Base-by-base conservation (phyloP, 2,113 vertebrate species). In the Oryzias melastigma region DNA sequence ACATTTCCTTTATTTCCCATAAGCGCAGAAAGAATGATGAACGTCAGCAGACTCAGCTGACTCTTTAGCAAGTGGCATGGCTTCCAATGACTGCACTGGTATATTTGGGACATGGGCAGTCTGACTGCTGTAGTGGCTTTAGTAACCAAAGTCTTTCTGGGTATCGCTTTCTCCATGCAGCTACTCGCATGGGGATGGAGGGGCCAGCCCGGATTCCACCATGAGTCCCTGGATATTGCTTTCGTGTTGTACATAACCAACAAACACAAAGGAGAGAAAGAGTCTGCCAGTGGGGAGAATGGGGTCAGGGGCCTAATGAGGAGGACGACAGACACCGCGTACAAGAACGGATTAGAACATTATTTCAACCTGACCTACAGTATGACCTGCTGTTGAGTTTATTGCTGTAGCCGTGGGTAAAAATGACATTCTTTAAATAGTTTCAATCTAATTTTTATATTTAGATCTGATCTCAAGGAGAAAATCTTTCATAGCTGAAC, bases 201-300 rank as follows among this genome's bases (percentile, higher is more conserved):
- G 72, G 71, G 77, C 65, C 73, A 71, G 67, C 47, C 74, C 52
- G 67, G 77, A 87, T 88, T 89, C 77, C 81, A 69, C 72, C 70
- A 58, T 70, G 69, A 87, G 77, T 86, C 87, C 75, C 80, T 69
- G 74, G 68, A 75, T 88, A 87, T 85, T 85, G 67, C 71, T 85
- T 87, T 88, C 81, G 81, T 85, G 80, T 87, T 73, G 76, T 64
- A 84, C 83, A 82, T 82, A 79, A 84, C 72, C 64, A 44, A 70
- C 66, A 58, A 80, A 79, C 61, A 79, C 72, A 80, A 78, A 80
- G 68, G 63, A 65, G 56, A 58, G 60, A 68, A 78, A 49, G 65
- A 65, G 58, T 56, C 66, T 58, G 57, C 54, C 54, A 42, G 52
- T 52, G 47, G 53, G 52, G 54, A 62, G 57, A 35, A 35, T 35